Conservation (phyloP, 1,140 invertebrate genomes). For the Helicoverpa zea region DNA sequence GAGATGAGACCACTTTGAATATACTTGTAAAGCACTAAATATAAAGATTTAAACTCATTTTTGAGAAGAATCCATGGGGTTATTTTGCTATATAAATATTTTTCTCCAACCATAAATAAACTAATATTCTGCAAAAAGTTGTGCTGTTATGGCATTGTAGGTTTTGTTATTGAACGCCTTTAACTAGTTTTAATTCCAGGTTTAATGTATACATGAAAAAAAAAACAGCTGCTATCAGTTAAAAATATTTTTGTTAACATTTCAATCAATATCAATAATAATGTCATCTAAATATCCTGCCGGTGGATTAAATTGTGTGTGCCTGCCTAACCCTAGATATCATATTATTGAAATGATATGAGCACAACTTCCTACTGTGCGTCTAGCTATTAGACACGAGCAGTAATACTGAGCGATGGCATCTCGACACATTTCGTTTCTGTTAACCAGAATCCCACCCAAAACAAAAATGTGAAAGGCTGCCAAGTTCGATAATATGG, state of each 20-base stretch:
- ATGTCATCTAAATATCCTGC: background rate
- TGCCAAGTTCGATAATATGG: too few relatives aligned
- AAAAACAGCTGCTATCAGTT: background rate
- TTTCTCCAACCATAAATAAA: conserved; percentile 13
- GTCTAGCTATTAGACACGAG: too few relatives aligned
- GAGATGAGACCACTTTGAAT: too few relatives aligned
- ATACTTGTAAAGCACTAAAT: background rate
- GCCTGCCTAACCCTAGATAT: too few relatives aligned
- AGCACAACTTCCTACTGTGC: too few relatives aligned
- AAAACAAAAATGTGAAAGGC: too few relatives aligned
- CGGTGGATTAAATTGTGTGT: too few relatives aligned
- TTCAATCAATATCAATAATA: background rate
- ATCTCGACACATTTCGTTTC: too few relatives aligned
- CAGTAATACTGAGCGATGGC: too few relatives aligned
- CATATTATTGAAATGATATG: too few relatives aligned
- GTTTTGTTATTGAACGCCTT: background rate
- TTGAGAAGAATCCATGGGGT: too few relatives aligned
- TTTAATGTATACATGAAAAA: conserved; percentile 5
- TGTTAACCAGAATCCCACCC: too few relatives aligned
- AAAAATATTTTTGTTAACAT: background rate
- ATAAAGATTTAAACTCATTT: conserved; percentile 25
- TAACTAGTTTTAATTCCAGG: conserved; percentile 14
- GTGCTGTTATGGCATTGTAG: background rate
- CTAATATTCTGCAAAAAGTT: conserved; percentile 10
- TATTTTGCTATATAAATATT: background rate